Base-by-base conservation (phyloP, 2,113 vertebrate genomes). In the Morone chrysops region DNA sequence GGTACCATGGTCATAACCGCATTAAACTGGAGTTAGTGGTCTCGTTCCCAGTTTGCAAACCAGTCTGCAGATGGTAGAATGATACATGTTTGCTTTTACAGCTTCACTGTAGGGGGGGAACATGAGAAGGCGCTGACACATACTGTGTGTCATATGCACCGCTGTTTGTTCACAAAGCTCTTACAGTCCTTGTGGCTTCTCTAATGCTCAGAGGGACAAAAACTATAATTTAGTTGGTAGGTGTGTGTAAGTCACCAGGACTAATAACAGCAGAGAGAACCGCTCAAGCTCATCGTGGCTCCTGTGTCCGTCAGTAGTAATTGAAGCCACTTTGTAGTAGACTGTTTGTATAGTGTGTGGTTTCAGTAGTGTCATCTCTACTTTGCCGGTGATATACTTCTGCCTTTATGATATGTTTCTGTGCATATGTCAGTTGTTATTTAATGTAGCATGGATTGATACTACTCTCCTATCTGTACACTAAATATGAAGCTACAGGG, bases 91-190 rank as follows among this genome's bases (percentile, higher is more conserved):
- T 73, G 67, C 63, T 51, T 83, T 79, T 47, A 59, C 47, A 47
- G 72, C 70, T 17, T 74, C 69, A 20, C 68, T 72, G 78, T 56
- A 40, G 89, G 56, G 81, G 89, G 77, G 82, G 57, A 50, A 89
- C 86, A 7, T 36, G 80, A 93, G 88, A 85, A 87, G 75, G 77
- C 1, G 50, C 81, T 92, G 89, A 92, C 82, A 78, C 79, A 86
- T 45, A 11, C 71, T 50, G 62, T 70, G 81, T 82, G 80, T 89
- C 85, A 87, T 69, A 25, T 12, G 1, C 69, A 18, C 53, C 0
- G 12, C 70, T 83, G 87, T 85, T 88, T 87, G 87, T 87, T 87
- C 88, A 83, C 90, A 81, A 82, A 90, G 79, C 80, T 73, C 79
- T 63, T 62, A 60, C 8, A 12, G 75, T 67, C 56, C 54, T 41